Evolutionary conservation across 2,113 vertebrate species (phyloP).

Genomic region (Cinclus mexicanus): DNA sequence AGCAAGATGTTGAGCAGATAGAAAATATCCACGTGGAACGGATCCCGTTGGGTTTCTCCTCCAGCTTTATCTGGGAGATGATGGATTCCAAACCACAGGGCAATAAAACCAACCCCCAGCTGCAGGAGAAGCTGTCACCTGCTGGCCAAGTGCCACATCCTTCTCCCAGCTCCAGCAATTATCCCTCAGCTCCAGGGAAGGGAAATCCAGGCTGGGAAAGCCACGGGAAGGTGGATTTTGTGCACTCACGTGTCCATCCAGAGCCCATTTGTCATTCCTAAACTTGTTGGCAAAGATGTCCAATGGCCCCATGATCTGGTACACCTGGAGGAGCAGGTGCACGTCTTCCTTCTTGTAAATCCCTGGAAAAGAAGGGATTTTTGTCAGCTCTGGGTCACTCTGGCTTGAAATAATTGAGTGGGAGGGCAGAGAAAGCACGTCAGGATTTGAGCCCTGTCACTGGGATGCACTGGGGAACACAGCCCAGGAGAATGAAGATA

Average conservation of each 20-base stretch:
- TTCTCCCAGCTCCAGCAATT: neutral
- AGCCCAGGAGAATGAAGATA: neutral
- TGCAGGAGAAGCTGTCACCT: neutral
- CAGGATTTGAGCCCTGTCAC: neutral
- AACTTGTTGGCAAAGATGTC: conserved; percentile 96
- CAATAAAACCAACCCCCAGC: neutral
- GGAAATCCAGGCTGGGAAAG: neutral
- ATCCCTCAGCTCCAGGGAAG: neutral
- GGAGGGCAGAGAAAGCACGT: neutral
- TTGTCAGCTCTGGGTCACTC: neutral
- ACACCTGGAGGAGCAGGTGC: conserved; percentile 92
- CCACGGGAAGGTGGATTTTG: accelerated
- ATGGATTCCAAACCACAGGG: neutral
- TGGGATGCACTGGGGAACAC: neutral
- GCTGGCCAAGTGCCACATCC: neutral
- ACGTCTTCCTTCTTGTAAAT: conserved; percentile 92
- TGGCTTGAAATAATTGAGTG: neutral
- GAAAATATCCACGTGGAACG: accelerated
- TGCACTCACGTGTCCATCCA: conserved; percentile 92
- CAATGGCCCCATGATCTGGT: conserved; percentile 89
- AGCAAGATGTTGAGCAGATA: neutral
- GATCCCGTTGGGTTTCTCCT: neutral
- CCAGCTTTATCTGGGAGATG: neutral
- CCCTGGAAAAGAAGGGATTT: conserved; percentile 70
- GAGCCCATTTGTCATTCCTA: conserved; percentile 92